Evolutionary conservation across 2,888 invertebrate genomes (phyloP).

Genomic region (Koerneria pararmatus): DNA sequence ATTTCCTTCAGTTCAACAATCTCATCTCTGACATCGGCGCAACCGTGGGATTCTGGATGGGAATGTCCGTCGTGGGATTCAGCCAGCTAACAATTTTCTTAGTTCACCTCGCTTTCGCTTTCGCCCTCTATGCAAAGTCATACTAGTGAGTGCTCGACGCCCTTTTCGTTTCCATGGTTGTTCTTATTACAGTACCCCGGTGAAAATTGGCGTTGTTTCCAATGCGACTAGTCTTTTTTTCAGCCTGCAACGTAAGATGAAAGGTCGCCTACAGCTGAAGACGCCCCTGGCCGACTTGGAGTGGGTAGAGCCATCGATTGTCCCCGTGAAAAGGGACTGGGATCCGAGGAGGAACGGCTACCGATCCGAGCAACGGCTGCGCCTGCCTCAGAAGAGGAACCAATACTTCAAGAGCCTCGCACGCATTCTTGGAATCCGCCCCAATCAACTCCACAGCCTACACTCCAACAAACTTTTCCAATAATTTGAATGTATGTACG

Average conservation of each 20-base stretch:
- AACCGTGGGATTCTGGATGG: slow-evolving; percentile 20
- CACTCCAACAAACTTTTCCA: slow-evolving; percentile 18
- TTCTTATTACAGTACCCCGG: no score
- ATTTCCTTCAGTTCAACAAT: slow-evolving; percentile 10
- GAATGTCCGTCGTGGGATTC: slow-evolving; percentile 19
- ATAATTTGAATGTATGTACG: no score
- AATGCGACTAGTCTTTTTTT: no score
- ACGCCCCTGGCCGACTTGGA: no score
- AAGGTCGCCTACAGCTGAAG: no score
- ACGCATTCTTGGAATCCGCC: slow-evolving; percentile 17
- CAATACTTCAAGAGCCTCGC: slow-evolving; percentile 8
- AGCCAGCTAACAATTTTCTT: slow-evolving; percentile 7
- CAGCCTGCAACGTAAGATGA: no score
- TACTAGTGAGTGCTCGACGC: neutral
- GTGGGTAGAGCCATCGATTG: no score
- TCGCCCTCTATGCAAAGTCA: neutral
- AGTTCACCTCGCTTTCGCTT: neutral
- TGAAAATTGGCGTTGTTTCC: no score
- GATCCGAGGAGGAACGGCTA: slow-evolving; percentile 10
- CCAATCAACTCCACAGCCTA: neutral
- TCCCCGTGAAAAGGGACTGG: slow-evolving; percentile 23
- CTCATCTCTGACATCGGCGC: slow-evolving; percentile 20
- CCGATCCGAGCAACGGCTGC: slow-evolving; percentile 13
- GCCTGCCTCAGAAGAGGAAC: slow-evolving; percentile 3
- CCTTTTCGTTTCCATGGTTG: no score